A percentile compares a stretch with the other conserved stretches of the same genome.
These are phyloP conservation scores for Neomorphus geoffroyi DNA, from an alignment of 2,797 vertebrate species.

Conservation along the genomic window DNA sequence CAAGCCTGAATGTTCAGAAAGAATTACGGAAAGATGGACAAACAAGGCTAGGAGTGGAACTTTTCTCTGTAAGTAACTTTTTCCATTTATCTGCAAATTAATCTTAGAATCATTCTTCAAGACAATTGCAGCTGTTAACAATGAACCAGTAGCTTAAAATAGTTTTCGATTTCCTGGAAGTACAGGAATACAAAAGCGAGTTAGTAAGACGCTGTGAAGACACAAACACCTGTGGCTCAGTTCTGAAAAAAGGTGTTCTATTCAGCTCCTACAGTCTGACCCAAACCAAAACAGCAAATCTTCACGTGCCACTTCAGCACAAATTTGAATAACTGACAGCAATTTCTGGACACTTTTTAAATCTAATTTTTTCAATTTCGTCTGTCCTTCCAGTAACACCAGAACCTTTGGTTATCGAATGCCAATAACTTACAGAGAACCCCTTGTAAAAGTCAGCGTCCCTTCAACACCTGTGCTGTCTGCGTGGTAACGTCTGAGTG, in stretches of 20 bases:
- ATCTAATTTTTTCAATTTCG: no score
- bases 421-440: neutral
- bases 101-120: neutral
- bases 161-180: neutral
- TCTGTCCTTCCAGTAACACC: neutral
- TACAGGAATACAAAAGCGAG: neutral
- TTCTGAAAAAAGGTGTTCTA: no score
- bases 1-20: neutral
- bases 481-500: neutral
- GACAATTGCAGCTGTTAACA: neutral
- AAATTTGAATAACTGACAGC: neutral
- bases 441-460: neutral
- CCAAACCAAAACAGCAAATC: neutral
- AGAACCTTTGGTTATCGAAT: neutral
- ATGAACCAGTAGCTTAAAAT: neutral
- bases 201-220: neutral
- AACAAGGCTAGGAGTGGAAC: neutral
- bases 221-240: neutral
- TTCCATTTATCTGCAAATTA: neutral
- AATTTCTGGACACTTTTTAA: no score
- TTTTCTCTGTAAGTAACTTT: neutral
- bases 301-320: neutral
- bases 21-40: neutral
- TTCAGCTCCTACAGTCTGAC: neutral
- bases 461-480: neutral